These are phyloP conservation scores for Actenoides lindsayi DNA, from an alignment of 2,113 vertebrate genomes.

Conservation along the genomic window DNA sequence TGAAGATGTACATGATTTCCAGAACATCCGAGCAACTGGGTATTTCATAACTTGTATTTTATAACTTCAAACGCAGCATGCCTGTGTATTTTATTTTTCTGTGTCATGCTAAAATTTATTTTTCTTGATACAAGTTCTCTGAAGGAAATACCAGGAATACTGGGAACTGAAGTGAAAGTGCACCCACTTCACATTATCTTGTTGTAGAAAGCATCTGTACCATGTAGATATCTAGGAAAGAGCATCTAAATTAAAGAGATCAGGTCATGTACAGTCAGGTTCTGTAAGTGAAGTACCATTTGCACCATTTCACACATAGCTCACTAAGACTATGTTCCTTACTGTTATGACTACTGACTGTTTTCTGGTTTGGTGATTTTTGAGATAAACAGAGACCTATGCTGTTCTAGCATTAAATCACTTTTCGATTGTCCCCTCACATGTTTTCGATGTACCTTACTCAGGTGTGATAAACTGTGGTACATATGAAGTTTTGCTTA, in stretches of 20 bases:
- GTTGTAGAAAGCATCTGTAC: neutral
- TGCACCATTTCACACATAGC: rapidly evolving
- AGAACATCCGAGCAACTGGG: neutral
- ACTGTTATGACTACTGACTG: neutral
- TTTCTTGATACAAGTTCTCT: neutral
- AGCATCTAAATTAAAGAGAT: neutral
- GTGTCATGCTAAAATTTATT: rapidly evolving
- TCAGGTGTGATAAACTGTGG: neutral
- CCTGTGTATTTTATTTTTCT: neutral
- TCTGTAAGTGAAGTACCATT: neutral
- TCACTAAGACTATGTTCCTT: neutral
- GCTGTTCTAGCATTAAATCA: neutral
- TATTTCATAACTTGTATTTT: neutral
- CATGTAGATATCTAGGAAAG: neutral
- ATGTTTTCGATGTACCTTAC: neutral
- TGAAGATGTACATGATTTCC: neutral
- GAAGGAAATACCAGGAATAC: neutral
- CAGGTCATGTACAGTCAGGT: no score
- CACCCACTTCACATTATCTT: neutral
- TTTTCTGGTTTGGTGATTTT: neutral
- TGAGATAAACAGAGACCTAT: neutral
- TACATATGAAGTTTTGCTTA: neutral
- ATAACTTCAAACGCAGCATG: neutral
- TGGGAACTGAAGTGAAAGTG: neutral
- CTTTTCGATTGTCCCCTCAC: neutral